Evolutionary conservation across 2,797 vertebrate genomes (phyloP), one percentile per base, ranked within the genome.

Genomic region (Sebastes matsubarae): DNA sequence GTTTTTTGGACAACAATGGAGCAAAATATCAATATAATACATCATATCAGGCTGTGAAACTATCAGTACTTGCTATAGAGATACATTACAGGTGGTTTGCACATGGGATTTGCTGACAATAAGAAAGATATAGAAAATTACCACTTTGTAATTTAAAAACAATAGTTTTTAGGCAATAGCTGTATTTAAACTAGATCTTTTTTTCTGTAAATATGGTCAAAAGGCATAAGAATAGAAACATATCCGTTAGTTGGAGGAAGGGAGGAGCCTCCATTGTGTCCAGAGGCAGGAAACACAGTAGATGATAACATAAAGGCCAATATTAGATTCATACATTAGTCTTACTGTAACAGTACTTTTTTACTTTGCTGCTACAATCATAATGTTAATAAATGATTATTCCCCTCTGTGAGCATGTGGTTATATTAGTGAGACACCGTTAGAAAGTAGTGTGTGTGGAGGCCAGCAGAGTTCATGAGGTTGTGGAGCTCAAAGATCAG

Each of bases 401-500:
- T 77, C 58, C 34, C 38, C 34, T 34, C 11, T 59, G n/a, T 24
- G 1, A 63, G 14, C 25, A 66, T 60, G 52, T 32, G 20, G 38
- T 22, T 18, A 2, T 8, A 32, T 38, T 34, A 22, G 2, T 61
- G 54, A 75, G 20, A 34, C 65, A 16, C 7, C 61, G 60, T 65
- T 46, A 68, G 52, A 68, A 4, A 59, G 22, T 14, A 64, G 14
- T 66, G 38, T 27, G 74, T 42, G 38, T 69, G 78, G 13, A 36
- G 54, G 74, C 30, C 57, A 61, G 46, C 36, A 57, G 65, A 75
- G 79, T 79, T 76, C 59, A 83, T 5, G 10, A 36, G 82, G 73
- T 76, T 67, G 14, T 68, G 73, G 61, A 78, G 77, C 80, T 78
- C 74, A 78, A 80, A 86, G 84, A 88, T 89, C 81, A 82, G 85